Evolutionary conservation across 1,140 invertebrate genomes (phyloP).

Genomic region (Batillaria attramentaria): DNA sequence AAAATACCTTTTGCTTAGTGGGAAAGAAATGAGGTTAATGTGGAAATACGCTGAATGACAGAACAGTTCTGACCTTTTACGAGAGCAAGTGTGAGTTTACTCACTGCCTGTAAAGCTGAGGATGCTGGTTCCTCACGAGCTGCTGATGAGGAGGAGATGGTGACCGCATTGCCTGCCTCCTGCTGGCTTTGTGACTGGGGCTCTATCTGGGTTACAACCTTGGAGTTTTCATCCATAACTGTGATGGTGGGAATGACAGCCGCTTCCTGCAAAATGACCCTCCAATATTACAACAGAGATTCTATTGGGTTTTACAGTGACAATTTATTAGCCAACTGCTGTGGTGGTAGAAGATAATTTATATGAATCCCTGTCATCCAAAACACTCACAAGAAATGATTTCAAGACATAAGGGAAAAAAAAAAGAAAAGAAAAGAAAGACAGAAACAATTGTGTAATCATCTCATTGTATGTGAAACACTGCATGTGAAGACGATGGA

Average conservation of each 20-base stretch:
- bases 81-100: too few species aligned
- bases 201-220: slow-evolving; percentile 47
- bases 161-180: too few species aligned
- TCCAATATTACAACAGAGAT: not conserved
- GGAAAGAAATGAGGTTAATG: too few species aligned
- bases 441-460: too few species aligned
- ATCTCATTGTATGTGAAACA: too few species aligned
- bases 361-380: not conserved
- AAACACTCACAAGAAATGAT: not conserved
- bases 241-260: slow-evolving; percentile 57
- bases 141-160: not conserved
- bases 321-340: not conserved
- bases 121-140: not conserved
- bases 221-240: slow-evolving; percentile 58
- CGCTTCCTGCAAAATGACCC: slow-evolving; percentile 41
- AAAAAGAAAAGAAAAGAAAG: too few species aligned
- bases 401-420: not conserved
- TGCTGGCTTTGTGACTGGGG: too few species aligned
- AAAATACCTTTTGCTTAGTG: too few species aligned
- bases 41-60: too few species aligned
- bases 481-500: too few species aligned
- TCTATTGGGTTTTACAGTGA: too few species aligned
- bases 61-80: too few species aligned
- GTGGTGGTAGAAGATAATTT: not conserved
- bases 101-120: not conserved